Evolutionary conservation across 1,140 invertebrate species (phyloP).

Genomic region (Heliconius eleuchia): DNA sequence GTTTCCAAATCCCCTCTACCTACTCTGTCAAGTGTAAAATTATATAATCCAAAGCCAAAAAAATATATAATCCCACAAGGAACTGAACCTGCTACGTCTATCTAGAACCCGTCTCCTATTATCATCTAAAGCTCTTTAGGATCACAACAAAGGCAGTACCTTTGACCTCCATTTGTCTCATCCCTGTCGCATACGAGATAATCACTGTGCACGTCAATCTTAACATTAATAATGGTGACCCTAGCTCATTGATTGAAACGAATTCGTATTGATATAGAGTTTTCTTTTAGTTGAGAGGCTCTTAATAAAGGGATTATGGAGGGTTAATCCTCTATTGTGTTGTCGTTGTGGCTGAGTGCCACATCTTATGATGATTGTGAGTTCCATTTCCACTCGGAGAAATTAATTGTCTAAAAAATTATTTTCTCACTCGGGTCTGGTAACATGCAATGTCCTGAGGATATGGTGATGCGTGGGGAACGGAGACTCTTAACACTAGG

Average conservation of each 20-base stretch:
- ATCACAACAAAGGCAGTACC: slow-evolving; percentile 8
- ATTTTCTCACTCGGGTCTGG: no score
- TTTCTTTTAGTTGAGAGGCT: not conserved
- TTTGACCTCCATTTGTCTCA: slow-evolving; percentile 30
- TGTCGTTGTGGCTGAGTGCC: no score
- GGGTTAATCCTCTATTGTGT: not conserved
- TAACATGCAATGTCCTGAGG: no score
- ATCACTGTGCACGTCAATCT: slow-evolving; percentile 22
- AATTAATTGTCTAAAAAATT: no score
- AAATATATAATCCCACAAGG: not conserved
- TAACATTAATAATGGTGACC: slow-evolving; percentile 30
- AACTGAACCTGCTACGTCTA: not conserved
- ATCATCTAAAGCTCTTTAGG: not conserved
- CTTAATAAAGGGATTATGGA: not conserved
- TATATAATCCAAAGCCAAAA: no score
- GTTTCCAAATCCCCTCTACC: no score
- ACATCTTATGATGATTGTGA: no score
- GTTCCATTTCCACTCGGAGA: no score
- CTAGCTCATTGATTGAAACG: slow-evolving; percentile 8
- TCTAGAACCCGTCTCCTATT: not conserved
- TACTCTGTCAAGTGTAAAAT: no score
- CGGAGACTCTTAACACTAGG: no score
- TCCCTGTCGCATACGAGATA: slow-evolving; percentile 13
- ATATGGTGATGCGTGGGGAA: no score
- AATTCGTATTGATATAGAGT: slow-evolving; percentile 3